Conservation (phyloP, 2,113 vertebrate genomes). For the Noturus placidus region DNA sequence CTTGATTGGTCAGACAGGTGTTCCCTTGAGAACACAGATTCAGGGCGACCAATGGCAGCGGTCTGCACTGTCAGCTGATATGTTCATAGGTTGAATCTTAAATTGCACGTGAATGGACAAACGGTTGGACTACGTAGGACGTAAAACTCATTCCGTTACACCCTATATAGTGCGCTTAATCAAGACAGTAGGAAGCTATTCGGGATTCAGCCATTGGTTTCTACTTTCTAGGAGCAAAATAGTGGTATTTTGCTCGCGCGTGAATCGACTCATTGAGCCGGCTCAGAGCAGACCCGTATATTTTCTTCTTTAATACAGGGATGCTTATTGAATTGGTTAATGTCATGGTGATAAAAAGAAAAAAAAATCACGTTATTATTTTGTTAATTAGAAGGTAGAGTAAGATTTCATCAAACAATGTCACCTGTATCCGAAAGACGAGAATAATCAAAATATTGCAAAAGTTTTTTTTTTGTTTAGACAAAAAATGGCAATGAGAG, state of each 20-base stretch:
- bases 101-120: neutral
- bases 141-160: neutral
- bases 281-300: neutral
- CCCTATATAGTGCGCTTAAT: neutral
- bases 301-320: neutral
- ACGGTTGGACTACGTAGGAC: neutral
- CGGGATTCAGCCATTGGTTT: neutral
- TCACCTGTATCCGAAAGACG: neutral
- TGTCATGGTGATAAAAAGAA: neutral
- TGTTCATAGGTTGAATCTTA: neutral
- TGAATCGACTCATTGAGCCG: neutral
- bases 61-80: constrained; percentile 63
- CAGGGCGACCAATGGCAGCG: constrained; percentile 60
- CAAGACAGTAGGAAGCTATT: neutral
- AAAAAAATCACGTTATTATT: too few relatives aligned
- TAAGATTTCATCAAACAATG: neutral
- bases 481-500: neutral
- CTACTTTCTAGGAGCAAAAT: neutral
- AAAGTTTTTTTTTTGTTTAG: neutral
- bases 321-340: neutral
- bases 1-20: constrained; percentile 57
- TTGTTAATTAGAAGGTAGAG: neutral
- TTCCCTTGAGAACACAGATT: neutral
- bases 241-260: neutral
- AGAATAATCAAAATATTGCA: neutral